Evolutionary conservation across 2,888 invertebrate species (phyloP).

Genomic region (Stegophylla sp.): DNA sequence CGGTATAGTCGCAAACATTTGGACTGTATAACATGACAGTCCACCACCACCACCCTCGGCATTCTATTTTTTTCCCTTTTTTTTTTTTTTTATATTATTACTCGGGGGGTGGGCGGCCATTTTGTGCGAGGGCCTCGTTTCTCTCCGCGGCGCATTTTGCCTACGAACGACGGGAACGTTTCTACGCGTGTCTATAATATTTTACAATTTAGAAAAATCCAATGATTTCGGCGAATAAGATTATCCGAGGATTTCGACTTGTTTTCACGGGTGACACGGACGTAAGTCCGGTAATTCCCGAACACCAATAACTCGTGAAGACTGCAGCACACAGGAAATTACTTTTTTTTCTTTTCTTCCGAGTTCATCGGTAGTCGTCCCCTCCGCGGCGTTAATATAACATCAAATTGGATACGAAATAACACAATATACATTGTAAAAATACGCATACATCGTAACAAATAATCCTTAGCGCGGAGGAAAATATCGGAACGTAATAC

Average conservation of each 20-base stretch:
- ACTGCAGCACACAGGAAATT: constrained; percentile 52
- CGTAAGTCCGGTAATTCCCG: constrained; percentile 50
- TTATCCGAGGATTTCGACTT: constrained; percentile 49
- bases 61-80: constrained; percentile 36
- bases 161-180: constrained; percentile 22
- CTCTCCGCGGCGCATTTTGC: not conserved
- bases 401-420: constrained; percentile 48
- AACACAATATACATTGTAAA: constrained; percentile 32
- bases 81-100: constrained; percentile 33
- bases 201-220: constrained; percentile 51
- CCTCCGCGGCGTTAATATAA: constrained; percentile 42
- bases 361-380: constrained; percentile 33
- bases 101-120: constrained; percentile 55
- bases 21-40: constrained; percentile 51
- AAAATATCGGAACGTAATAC: not conserved
- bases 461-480: constrained; percentile 15
- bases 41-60: constrained; percentile 29
- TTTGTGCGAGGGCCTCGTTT: constrained; percentile 46
- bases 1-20: constrained; percentile 55
- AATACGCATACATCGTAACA: not conserved
- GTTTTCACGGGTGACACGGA: constrained; percentile 29
- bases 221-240: constrained; percentile 36
- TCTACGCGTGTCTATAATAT: constrained; percentile 30
- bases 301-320: constrained; percentile 25
- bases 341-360: constrained; percentile 49